Evolutionary conservation across 2,113 vertebrate species (phyloP).

Genomic region (Ibidorhyncha struthersii): DNA sequence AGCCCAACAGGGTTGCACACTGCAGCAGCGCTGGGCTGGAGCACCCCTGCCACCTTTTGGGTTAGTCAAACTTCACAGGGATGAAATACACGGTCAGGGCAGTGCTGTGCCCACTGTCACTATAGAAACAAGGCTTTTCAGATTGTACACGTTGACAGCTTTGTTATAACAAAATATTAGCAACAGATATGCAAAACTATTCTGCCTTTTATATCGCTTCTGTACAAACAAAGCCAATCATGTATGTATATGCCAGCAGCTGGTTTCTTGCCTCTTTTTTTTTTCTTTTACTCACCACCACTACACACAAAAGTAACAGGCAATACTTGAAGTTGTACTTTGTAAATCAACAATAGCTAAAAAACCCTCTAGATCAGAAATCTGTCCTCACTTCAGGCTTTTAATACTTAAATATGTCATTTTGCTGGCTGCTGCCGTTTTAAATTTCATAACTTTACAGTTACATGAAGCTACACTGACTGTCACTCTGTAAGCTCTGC

Average conservation of each 20-base stretch:
- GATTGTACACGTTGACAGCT: neutral
- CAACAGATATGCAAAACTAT: neutral
- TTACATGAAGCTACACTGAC: neutral
- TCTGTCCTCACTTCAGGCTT: neutral
- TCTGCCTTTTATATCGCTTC: neutral
- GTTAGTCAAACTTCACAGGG: neutral
- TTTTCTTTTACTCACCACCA: neutral
- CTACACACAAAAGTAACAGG: neutral
- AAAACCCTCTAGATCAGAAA: neutral
- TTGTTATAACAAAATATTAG: neutral
- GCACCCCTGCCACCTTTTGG: conserved; percentile 37
- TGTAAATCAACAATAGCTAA: neutral
- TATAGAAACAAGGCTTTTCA: neutral
- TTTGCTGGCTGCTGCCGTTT: neutral
- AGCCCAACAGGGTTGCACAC: too few species aligned
- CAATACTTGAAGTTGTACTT: neutral
- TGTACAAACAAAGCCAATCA: neutral
- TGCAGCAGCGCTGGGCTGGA: too few species aligned
- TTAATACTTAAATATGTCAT: neutral
- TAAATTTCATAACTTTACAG: too few species aligned
- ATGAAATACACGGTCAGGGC: too few species aligned
- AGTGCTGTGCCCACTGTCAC: neutral
- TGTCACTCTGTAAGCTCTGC: neutral
- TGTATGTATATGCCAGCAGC: neutral
- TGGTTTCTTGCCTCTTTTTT: neutral